Evolutionary conservation across 2,113 vertebrate species (phyloP), one percentile per base, ranked within the genome.

Genomic region (Labeo rohita): DNA sequence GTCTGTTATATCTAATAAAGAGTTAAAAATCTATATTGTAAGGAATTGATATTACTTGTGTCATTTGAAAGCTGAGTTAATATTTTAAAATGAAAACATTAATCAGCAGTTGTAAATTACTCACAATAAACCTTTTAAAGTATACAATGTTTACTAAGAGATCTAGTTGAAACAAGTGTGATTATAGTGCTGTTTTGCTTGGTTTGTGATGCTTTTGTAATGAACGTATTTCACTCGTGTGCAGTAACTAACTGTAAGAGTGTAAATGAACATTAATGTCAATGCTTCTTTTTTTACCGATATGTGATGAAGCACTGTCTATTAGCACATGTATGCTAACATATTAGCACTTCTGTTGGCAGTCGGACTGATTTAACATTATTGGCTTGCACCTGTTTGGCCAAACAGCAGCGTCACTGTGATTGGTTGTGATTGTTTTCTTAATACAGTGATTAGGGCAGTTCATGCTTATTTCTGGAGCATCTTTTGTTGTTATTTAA

Each of bases 131-230:
- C 43, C 39, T 61, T 61, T 61, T n/a, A 15, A 43, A 16, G 4
- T 49, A 13, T 4, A 76, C 52, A 15, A 36, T 82, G 28, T 82
- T 52, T 52, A 54, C 80, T 82, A 36, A 36, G 23, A 70, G 43
- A 65, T 65, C 5, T n/a, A 59, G 36, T 13, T 63, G n/a, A 66
- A 34, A 9, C 56, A 80, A 66, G 13, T 65, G 59, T 66, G 28
- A 68, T 82, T 18, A 3, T 13, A 82, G 65, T 82, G 80, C 63
- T 21, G 61, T 70, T 70, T 70, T 16, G 47, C 45, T 70, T 87
- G 28, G 23, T 61, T 49, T 75, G 52, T 76, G 72, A 45, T 87
- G 50, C 81, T 87, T 87, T 84, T 68, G 54, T 70, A 34, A 23
- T 70, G 43, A 36, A 59, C 45, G 18, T 61, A n/a, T 81, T 39